Evolutionary conservation across 1,140 invertebrate species (phyloP), one percentile per base, ranked within the genome.

Genomic region (Brachionus koreanus): DNA sequence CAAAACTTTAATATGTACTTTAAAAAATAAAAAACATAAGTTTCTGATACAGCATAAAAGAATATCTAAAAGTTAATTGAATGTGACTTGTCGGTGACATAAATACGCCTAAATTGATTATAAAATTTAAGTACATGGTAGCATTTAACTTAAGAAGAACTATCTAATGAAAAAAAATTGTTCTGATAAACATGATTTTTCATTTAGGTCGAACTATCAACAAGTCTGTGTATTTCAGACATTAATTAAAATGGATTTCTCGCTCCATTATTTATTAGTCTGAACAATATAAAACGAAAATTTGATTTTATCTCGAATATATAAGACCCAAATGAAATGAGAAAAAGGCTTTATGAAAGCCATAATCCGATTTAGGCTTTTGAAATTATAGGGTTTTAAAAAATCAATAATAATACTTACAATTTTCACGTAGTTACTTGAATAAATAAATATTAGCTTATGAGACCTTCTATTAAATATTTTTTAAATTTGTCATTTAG

Each of bases 341-440:
- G n/a, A 52, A 52, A 52, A 52, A 52, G 0, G 49, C 49, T n/a
- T 52, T 52, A 16, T 52, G 6, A 57, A 57, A 57, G 49, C 63
- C 13, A 65, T 65, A 65, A 65, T 65, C 63, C 63, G 63, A 65
- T 65, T 65, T 65, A 65, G 63, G 29, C 12, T 65, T 65, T 37
- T 29, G 49, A 57, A 65, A 65, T 65, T 65, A 65, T 65, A 65
- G 63, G 63, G 29, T 65, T 65, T 65, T 65, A 65, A 37, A 65
- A 65, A 65, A 65, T 65, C 63, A 65, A 65, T 65, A 65, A n/a
- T 25, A 33, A 65, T 13, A 5, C 33, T 5, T 2, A 37, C 10
- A 65, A 65, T 65, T 37, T 65, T 65, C 63, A 65, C 63, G 63
- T 65, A 33, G 25, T 65, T 33, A 65, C 63, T 65, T 37, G 13